A percentile compares a stretch with the other conserved stretches of the same genome.
Evolutionary conservation across 2,888 invertebrate species (phyloP).

Genomic region (Metacarcinus magister): DNA sequence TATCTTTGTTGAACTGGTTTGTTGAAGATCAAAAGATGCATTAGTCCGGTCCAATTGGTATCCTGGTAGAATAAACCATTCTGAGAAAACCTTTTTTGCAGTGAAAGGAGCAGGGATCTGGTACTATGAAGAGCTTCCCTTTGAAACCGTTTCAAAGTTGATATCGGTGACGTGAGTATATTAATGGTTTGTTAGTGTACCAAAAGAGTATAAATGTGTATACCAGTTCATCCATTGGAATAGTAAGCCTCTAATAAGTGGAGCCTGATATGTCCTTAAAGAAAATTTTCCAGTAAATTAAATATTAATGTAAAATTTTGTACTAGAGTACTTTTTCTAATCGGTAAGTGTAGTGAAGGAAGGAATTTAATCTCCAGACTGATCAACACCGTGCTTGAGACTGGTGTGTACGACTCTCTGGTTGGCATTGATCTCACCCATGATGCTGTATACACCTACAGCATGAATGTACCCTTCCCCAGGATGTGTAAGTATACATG

Average conservation of each 20-base stretch:
- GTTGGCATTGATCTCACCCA: neutral
- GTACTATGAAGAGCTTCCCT: constrained; percentile 35
- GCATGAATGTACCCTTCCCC: neutral
- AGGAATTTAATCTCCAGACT: neutral
- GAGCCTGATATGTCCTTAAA: neutral
- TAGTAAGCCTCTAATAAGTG: no score
- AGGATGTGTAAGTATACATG: neutral
- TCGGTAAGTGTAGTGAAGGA: neutral
- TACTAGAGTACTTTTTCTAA: no score
- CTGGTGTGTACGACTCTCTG: neutral
- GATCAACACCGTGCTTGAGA: neutral
- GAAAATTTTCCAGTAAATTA: no score
- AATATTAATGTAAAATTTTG: no score
- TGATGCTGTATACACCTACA: constrained; percentile 38
- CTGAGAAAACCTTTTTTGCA: no score
- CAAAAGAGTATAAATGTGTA: no score
- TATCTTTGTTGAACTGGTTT: no score
- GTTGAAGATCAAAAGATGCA: no score
- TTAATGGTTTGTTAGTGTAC: neutral
- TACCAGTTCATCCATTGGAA: no score
- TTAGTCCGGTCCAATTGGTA: no score
- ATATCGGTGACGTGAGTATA: constrained; percentile 52
- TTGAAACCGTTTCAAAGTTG: neutral
- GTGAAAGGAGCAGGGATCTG: constrained; percentile 49
- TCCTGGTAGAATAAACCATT: no score